Evolutionary conservation across 2,888 invertebrate genomes (phyloP).

Genomic region (Campoletis raptor): DNA sequence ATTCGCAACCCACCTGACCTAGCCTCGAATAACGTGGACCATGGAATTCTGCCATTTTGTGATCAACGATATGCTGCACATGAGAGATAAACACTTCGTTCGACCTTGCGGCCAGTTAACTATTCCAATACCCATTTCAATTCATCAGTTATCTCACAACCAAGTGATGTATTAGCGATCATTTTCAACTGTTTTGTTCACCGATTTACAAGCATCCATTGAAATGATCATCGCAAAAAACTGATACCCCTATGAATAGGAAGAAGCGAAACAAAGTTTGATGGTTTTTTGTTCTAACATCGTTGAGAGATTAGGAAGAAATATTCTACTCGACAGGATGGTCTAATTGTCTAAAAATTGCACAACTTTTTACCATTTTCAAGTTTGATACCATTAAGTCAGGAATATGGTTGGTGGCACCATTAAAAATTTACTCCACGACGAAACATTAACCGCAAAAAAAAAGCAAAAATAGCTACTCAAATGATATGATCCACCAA

Average conservation of each 20-base stretch:
- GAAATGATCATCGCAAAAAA: not conserved
- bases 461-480: not conserved
- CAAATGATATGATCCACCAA: not conserved
- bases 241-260: not conserved
- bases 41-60: slow-evolving; percentile 41
- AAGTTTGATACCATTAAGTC: not conserved
- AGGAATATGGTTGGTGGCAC: not conserved
- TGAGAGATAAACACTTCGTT: slow-evolving; percentile 5
- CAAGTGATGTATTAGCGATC: not conserved
- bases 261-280: not conserved
- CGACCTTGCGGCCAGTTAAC: slow-evolving; percentile 7
- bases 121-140: slow-evolving; percentile 1
- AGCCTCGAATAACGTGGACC: slow-evolving; percentile 14
- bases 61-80: slow-evolving; percentile 1
- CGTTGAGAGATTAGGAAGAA: not conserved
- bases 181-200: not conserved
- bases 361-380: not conserved
- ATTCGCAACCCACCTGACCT: slow-evolving; percentile 1
- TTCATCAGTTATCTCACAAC: not conserved
- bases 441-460: not conserved
- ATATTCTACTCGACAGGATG: not conserved
- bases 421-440: not conserved
- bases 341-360: not conserved
- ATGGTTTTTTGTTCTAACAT: not conserved
- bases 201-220: not conserved